phyloP scores from a whole-genome alignment of 2,888 invertebrate species.

The Chesias legatella region DNA sequence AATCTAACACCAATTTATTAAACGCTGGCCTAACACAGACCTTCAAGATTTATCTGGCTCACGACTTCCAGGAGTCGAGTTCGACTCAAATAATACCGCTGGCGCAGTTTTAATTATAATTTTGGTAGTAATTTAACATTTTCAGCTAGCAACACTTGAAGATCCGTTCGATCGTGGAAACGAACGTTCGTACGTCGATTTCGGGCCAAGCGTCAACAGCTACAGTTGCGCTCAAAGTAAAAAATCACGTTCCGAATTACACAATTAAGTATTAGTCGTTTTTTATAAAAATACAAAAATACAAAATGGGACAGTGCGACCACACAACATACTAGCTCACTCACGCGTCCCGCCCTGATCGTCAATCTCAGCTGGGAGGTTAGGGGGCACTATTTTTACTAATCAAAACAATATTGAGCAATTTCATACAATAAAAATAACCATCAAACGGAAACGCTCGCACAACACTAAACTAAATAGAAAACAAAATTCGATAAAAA shows the following conservation, averaged over 20 bases:
- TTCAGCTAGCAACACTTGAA: constrained; percentile 35
- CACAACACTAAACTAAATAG: constrained; percentile 35
- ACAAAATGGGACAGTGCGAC: constrained; percentile 79
- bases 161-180: constrained; percentile 32
- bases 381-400: constrained; percentile 61
- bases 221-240: constrained; percentile 71
- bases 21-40: constrained; percentile 46
- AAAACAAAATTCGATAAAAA: constrained; percentile 17
- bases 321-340: constrained; percentile 53
- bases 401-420: constrained; percentile 67
- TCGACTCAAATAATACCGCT: constrained; percentile 2
- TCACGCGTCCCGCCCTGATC: constrained; percentile 63
- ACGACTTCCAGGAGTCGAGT: neutral
- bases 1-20: constrained; percentile 65
- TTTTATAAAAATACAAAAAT: constrained; percentile 80
- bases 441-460: constrained; percentile 50
- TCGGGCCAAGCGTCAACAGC: constrained; percentile 46
- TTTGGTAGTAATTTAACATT: constrained; percentile 11
- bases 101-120: constrained; percentile 4
- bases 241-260: constrained; percentile 72
- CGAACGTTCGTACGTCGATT: constrained; percentile 26
- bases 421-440: constrained; percentile 60
- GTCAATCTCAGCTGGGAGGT: constrained; percentile 53
- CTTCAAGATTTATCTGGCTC: constrained; percentile 35
- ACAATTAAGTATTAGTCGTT: constrained; percentile 64